Evolutionary conservation across 2,797 vertebrate genomes (phyloP).

Genomic region (Urosaurus nigricauda): DNA sequence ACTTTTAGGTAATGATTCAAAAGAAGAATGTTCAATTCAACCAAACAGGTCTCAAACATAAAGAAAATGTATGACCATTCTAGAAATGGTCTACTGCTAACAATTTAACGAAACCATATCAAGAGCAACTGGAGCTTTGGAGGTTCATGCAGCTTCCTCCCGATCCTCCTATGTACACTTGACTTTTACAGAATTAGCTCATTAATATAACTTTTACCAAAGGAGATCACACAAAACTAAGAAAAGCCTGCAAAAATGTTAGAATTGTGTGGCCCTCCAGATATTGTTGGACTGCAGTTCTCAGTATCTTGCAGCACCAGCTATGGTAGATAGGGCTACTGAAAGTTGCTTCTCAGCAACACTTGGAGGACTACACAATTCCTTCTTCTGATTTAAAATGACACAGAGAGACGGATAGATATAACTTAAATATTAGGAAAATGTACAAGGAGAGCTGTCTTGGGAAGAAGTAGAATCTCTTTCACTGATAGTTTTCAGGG

Average conservation of each 20-base stretch:
- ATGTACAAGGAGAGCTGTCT: background rate
- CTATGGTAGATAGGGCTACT: too few relatives aligned
- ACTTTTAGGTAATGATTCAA: slow-evolving; percentile 50
- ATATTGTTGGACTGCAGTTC: too few relatives aligned
- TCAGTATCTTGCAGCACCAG: too few relatives aligned
- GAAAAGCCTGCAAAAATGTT: background rate
- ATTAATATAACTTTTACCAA: background rate
- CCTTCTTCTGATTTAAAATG: background rate
- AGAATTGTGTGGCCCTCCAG: too few relatives aligned
- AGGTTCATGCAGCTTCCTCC: background rate
- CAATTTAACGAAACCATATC: background rate
- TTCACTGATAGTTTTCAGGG: background rate
- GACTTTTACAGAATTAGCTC: background rate
- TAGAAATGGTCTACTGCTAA: background rate
- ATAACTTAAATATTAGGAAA: background rate
- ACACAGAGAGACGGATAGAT: background rate
- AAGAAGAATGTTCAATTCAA: background rate
- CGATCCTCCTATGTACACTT: background rate
- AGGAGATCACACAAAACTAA: background rate
- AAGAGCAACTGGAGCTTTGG: background rate
- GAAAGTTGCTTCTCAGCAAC: too few relatives aligned
- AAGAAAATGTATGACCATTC: background rate
- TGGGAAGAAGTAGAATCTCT: background rate
- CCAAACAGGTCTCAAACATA: slow-evolving; percentile 33
- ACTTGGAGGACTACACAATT: too few relatives aligned